A percentile compares a stretch with the other conserved stretches of the same genome.
These are phyloP conservation scores for Drosophila neoperkinsi DNA, from an alignment of 2,888 invertebrate genomes.

Conservation along the genomic window DNA sequence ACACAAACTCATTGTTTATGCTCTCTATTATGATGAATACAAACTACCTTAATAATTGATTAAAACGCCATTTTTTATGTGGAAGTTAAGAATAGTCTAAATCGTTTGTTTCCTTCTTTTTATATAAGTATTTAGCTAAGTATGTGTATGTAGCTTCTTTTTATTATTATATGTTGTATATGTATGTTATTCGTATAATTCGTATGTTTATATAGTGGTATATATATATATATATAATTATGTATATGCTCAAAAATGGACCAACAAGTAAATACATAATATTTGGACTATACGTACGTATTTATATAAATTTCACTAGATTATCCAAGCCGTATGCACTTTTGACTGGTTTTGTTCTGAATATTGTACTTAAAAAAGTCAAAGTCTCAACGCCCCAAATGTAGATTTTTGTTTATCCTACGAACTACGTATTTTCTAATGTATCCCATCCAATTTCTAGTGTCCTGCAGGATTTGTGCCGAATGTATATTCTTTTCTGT, in stretches of 20 bases:
- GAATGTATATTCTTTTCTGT: not conserved
- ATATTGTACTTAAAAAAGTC: not conserved
- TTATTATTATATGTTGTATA: slow-evolving; percentile 32
- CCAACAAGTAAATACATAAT: slow-evolving; percentile 82
- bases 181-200: slow-evolving; percentile 47
- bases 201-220: slow-evolving; percentile 25
- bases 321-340: slow-evolving; percentile 25
- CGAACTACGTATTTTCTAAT: not conserved
- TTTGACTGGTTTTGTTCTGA: slow-evolving; percentile 30
- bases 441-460: slow-evolving; percentile 6
- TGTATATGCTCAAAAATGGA: slow-evolving; percentile 72
- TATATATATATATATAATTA: slow-evolving; percentile 32
- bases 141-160: slow-evolving; percentile 16
- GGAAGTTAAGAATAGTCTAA: slow-evolving; percentile 27
- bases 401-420: not conserved
- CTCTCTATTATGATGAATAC: slow-evolving; percentile 63
- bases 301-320: slow-evolving; percentile 57
- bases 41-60: slow-evolving; percentile 70
- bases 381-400: not conserved
- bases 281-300: slow-evolving; percentile 62
- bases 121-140: slow-evolving; percentile 2
- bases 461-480: not conserved
- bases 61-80: slow-evolving; percentile 68
- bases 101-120: slow-evolving; percentile 11
- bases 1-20: slow-evolving; percentile 58